phyloP scores from a whole-genome alignment of 2,888 invertebrate species.

The Synanthedon vespiformis region DNA sequence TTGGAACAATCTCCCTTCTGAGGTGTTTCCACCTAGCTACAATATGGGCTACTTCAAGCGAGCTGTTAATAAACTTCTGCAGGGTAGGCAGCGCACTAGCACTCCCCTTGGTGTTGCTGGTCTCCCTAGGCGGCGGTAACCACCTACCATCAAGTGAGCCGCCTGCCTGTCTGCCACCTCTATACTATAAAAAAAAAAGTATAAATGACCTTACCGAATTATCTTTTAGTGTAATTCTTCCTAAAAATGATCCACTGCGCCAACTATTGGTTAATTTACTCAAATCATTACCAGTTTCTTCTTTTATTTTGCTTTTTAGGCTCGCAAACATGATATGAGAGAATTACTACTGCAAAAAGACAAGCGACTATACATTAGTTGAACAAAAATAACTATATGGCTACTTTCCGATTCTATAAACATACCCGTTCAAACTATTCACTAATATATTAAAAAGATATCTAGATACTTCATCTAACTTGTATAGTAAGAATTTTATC shows the following conservation, averaged over 20 bases:
- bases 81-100: too few species aligned
- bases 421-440: conserved; percentile 5
- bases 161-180: too few species aligned
- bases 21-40: too few species aligned
- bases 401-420: neutral
- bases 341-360: neutral
- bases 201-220: conserved; percentile 41
- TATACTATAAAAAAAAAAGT: too few species aligned
- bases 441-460: neutral
- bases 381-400: neutral
- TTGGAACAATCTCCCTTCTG: too few species aligned
- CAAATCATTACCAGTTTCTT: conserved; percentile 88
- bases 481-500: neutral
- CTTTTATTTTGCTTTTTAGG: conserved; percentile 89
- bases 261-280: conserved; percentile 63
- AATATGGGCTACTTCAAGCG: too few species aligned
- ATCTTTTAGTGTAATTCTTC: conserved; percentile 61
- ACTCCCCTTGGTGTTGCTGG: too few species aligned
- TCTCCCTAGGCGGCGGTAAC: too few species aligned
- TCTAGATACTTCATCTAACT: neutral
- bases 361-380: neutral
- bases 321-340: conserved; percentile 80
- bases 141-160: too few species aligned
- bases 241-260: conserved; percentile 62
- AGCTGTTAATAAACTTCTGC: too few species aligned